Evolutionary conservation across 2,888 invertebrate genomes (phyloP), one percentile per base, ranked within the genome.

Genomic region (Lasioglossum vierecki): DNA sequence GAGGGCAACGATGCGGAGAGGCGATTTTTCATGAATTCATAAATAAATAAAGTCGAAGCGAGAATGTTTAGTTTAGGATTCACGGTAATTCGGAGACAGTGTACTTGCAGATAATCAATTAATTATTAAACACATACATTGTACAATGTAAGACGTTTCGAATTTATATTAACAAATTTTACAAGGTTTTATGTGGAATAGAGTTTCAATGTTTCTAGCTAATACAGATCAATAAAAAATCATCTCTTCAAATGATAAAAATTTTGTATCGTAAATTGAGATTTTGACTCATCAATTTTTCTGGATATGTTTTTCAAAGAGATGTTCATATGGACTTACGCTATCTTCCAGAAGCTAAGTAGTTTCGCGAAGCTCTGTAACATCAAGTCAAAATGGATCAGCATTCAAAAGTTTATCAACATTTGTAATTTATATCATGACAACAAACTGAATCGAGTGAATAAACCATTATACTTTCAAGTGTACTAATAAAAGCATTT

Each of bases 1-100:
- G 82, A 76, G 41, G 60, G 68, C 73, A 49, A 75, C 75, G 80
- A 80, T 78, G 82, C 39, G 22, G 35, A 11, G 68, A 41, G 68
- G 1, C n/a, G 39, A 68, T 35, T 68, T 41, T 68, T n/a, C 18
- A 68, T 41, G 68, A 68, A 39, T n/a, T 11, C 35, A 68, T 68
- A 68, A 63, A 66, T 39, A 39, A 66, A 30, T 41, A 39, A 68
- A 9, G 39, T 11, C 22, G 9, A 39, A 68, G 22, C 68, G 9
- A 4, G 22, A 39, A 39, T 0, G 35, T 22, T n/a, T 39, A 35
- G 18, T n/a, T 39, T 22, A 18, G 22, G 22, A 66, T 8, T 5
- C 35, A 39, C 11, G 13, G n/a, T 8, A 30, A 26, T 26, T n/a
- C 11, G 1, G 13, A 63, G 13, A 15, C 15, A 63, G 30, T 15